Percentiles rank a stretch among this genome's conserved stretches.
phyloP scores from a whole-genome alignment of 2,797 vertebrate genomes.

The Sylvia borin region DNA sequence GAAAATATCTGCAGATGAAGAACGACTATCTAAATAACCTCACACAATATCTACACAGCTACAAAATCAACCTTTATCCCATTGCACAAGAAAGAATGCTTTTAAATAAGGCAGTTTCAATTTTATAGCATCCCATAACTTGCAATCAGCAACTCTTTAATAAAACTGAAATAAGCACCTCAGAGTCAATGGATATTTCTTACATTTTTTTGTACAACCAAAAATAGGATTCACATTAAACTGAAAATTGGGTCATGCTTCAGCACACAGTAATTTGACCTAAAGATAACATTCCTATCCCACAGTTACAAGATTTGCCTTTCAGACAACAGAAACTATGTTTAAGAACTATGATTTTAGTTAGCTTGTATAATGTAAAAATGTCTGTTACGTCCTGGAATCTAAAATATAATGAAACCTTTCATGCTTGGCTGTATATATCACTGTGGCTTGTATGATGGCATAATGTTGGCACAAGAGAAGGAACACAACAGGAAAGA shows the following conservation, averaged over 20 bases:
- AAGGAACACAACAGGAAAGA: background rate
- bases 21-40: conserved; percentile 34
- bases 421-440: background rate
- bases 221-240: conserved; percentile 64
- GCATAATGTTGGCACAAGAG: background rate
- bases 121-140: conserved; percentile 56
- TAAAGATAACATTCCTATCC: conserved; percentile 65
- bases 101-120: conserved; percentile 64
- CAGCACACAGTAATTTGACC: conserved; percentile 68
- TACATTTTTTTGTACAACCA: background rate
- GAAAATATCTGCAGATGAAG: conserved; percentile 37
- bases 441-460: background rate
- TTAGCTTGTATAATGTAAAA: conserved; percentile 56
- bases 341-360: conserved; percentile 51
- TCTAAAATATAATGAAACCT: conserved; percentile 37
- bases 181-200: conserved; percentile 30
- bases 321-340: conserved; percentile 69
- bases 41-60: background rate
- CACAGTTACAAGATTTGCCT: conserved; percentile 42
- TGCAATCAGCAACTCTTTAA: conserved; percentile 63
- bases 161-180: conserved; percentile 66
- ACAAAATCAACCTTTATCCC: conserved; percentile 24
- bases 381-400: conserved; percentile 8
- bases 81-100: background rate
- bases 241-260: conserved; percentile 62